phyloP scores from a whole-genome alignment of 1,140 invertebrate species.

The Octopus sinensis region DNA sequence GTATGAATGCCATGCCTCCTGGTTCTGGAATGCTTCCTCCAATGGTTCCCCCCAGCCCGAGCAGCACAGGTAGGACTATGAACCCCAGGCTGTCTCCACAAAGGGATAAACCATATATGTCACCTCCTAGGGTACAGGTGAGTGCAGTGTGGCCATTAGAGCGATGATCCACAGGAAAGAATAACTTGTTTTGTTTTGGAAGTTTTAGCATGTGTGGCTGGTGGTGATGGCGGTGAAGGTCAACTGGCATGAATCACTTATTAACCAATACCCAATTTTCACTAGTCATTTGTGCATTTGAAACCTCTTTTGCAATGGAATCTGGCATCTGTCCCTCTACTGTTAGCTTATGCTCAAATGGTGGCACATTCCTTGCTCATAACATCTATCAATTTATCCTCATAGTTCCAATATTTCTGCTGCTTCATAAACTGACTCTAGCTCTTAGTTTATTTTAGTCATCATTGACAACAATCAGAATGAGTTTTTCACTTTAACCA shows the following conservation, averaged over 20 bases:
- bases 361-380: no score
- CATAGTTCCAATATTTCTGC: no score
- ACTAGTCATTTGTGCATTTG: conserved; percentile 9
- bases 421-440: no score
- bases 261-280: conserved; percentile 13
- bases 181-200: not conserved
- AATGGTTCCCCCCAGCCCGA: conserved; percentile 11
- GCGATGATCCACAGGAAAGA: conserved; percentile 8
- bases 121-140: conserved; percentile 26
- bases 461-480: no score
- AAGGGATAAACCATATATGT: conserved; percentile 24
- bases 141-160: conserved; percentile 20
- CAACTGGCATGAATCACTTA: conserved; percentile 15
- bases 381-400: no score
- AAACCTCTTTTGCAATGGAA: not conserved
- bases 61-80: conserved; percentile 14
- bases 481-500: no score
- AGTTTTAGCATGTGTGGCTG: conserved; percentile 17
- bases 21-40: conserved; percentile 13
- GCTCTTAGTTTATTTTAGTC: no score
- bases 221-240: conserved; percentile 17
- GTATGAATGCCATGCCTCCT: conserved; percentile 9
- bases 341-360: not conserved
- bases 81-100: conserved; percentile 28
- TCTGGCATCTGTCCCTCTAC: not conserved